Conservation (phyloP, 1,140 invertebrate genomes). For the Matsumurasca onukii region DNA sequence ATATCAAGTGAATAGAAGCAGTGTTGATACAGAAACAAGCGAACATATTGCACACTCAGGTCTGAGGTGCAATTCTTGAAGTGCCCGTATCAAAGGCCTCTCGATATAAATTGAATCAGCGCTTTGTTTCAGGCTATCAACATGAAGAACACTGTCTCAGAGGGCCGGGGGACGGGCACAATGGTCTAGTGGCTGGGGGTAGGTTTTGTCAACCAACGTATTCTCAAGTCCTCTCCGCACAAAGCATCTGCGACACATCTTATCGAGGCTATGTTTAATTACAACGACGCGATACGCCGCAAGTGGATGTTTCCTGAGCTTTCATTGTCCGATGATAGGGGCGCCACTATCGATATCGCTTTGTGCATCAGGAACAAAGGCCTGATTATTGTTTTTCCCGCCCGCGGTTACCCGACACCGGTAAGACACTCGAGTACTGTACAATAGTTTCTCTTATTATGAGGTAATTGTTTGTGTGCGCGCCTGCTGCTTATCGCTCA, state of each 20-base stretch:
- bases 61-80: too few species aligned
- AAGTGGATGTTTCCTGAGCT: constrained; percentile 24
- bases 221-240: not conserved
- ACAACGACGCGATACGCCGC: not conserved
- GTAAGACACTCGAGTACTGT: too few species aligned
- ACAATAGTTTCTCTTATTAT: constrained; percentile 26
- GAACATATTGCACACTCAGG: too few species aligned
- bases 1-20: too few species aligned
- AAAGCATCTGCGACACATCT: not conserved
- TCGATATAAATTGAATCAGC: too few species aligned
- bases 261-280: constrained; percentile 23
- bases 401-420: not conserved
- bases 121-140: too few species aligned
- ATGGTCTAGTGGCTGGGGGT: too few species aligned
- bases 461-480: constrained; percentile 8
- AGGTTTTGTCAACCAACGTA: not conserved
- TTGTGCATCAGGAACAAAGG: constrained; percentile 17
- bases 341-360: constrained; percentile 30
- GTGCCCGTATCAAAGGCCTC: too few species aligned
- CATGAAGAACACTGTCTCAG: too few species aligned
- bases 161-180: too few species aligned
- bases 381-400: constrained; percentile 26
- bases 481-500: not conserved
- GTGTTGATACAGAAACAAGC: too few species aligned
- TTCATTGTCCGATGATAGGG: constrained; percentile 4